A percentile compares a stretch with the other conserved stretches of the same genome.
phyloP scores from a whole-genome alignment of 2,113 vertebrate species.

The Cochlearius cochlearius region DNA sequence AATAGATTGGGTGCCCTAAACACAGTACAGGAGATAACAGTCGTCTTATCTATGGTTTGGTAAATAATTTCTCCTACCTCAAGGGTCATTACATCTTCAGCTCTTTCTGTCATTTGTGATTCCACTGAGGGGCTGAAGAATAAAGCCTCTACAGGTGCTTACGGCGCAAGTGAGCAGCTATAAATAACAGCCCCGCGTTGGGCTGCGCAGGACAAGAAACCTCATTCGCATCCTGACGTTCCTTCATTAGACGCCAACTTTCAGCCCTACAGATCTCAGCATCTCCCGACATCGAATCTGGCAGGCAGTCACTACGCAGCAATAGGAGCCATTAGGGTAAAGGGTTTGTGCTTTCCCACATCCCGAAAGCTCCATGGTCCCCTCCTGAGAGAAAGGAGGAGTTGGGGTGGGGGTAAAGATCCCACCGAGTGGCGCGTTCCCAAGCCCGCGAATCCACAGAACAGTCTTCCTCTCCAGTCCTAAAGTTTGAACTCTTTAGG shows the following conservation, averaged over 20 bases:
- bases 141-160: slow-evolving; percentile 47
- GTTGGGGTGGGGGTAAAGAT: background rate
- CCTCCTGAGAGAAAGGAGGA: background rate
- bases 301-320: background rate
- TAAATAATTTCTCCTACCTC: slow-evolving; percentile 65
- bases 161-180: slow-evolving; percentile 22
- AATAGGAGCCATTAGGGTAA: background rate
- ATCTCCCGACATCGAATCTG: background rate
- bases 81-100: slow-evolving; percentile 53
- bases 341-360: background rate
- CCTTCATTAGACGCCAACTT: background rate
- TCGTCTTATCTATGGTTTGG: slow-evolving; percentile 40
- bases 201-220: background rate
- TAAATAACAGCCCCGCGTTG: background rate
- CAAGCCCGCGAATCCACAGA: background rate
- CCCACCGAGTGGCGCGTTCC: accelerated
- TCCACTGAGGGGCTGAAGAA: slow-evolving; percentile 25
- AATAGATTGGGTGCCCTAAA: slow-evolving; percentile 49
- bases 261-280: background rate
- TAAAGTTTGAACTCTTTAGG: background rate
- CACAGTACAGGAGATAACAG: slow-evolving; percentile 37
- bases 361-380: background rate
- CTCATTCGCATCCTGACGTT: background rate
- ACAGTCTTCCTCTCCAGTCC: background rate
- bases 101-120: slow-evolving; percentile 57